Percentiles rank a stretch among this genome's conserved stretches.
phyloP scores from a whole-genome alignment of 1,140 invertebrate genomes.

The Drosophila kepulauana region DNA sequence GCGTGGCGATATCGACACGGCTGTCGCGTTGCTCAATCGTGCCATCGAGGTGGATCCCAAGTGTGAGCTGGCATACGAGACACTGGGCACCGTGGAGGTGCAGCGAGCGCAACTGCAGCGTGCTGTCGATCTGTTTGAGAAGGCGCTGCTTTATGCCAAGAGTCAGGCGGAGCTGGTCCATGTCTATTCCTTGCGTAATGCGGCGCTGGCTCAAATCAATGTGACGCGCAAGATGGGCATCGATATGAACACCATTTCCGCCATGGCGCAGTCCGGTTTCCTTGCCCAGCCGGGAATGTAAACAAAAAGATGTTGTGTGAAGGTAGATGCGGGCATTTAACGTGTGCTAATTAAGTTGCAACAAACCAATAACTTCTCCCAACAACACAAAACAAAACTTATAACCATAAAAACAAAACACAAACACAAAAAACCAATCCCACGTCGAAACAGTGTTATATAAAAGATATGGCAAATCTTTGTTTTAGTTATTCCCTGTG shows the following conservation, averaged over 20 bases:
- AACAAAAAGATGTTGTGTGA: too few relatives aligned
- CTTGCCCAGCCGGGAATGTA: conserved; percentile 49
- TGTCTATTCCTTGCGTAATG: conserved; percentile 93
- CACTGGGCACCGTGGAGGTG: conserved; percentile 96
- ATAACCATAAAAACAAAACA: not conserved
- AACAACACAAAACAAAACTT: not conserved
- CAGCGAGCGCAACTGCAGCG: conserved; percentile 91
- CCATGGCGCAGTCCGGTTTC: conserved; percentile 61
- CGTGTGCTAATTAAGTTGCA: conserved; percentile 48
- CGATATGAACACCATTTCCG: conserved; percentile 85
- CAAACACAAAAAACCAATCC: not conserved
- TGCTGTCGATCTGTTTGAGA: conserved; percentile 94
- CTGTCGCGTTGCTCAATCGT: conserved; percentile 91
- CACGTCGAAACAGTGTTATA: conserved; percentile 21
- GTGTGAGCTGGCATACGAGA: conserved; percentile 98
- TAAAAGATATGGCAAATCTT: conserved; percentile 34
- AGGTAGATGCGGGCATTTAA: conserved; percentile 52
- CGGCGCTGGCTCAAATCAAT: conserved; percentile 93
- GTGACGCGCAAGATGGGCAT: conserved; percentile 91
- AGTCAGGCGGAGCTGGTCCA: conserved; percentile 95
- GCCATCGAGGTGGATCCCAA: conserved; percentile 95
- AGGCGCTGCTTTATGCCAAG: conserved; percentile 94
- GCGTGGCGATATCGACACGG: conserved; percentile 92
- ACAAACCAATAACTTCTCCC: not conserved
- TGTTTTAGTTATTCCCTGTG: conserved; percentile 55